A percentile compares a stretch with the other conserved stretches of the same genome.
Conservation (phyloP, 2,888 invertebrate species). For the Glaucopsyche alexis region DNA sequence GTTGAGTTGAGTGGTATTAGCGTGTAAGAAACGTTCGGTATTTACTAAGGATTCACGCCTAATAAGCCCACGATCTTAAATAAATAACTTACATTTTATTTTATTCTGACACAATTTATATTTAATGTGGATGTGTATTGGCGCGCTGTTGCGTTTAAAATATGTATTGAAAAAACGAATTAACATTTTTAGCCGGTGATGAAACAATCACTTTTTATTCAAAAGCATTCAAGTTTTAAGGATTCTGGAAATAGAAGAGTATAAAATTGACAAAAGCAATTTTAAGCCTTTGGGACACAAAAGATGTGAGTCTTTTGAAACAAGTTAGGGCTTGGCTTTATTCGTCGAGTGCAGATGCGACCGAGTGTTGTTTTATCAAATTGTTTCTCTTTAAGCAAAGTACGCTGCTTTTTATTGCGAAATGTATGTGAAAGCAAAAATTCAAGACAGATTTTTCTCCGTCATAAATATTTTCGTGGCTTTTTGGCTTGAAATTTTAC, state of each 20-base stretch:
- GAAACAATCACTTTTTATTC: no score
- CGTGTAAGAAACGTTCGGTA: conserved; percentile 3
- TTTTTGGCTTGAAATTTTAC: no score
- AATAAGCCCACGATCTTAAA: background rate
- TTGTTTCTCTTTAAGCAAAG: conserved; percentile 9
- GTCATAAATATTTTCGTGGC: no score
- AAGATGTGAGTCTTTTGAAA: conserved; percentile 2
- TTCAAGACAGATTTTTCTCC: background rate
- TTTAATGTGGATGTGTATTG: no score
- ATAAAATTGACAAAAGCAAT: background rate
- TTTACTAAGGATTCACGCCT: background rate
- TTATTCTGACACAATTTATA: no score
- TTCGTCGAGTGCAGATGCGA: conserved; percentile 15
- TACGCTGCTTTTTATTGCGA: background rate
- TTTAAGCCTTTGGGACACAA: background rate
- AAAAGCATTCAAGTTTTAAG: background rate
- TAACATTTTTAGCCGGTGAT: no score
- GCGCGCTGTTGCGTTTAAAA: no score
- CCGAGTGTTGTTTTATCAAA: conserved; percentile 15
- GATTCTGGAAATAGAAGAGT: background rate
- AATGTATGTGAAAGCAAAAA: background rate
- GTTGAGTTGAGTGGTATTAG: conserved; percentile 1
- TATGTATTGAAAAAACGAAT: no score
- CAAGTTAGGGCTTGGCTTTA: background rate
- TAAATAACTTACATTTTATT: no score